Conservation (phyloP, 2,888 invertebrate species). For the Macrosoma leucophasiata region DNA sequence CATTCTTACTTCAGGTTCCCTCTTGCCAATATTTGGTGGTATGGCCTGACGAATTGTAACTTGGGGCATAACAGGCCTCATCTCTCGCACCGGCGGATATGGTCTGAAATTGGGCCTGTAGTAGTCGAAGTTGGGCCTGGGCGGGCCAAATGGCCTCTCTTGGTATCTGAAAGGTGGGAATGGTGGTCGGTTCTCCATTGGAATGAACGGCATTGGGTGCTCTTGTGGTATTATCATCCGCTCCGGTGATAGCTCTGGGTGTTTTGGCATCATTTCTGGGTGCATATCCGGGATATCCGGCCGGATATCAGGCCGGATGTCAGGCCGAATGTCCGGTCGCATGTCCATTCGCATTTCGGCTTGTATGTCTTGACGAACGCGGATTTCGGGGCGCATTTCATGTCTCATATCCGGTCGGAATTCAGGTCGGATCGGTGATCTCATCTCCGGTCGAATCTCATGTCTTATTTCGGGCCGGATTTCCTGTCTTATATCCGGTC, state of each 20-base stretch:
- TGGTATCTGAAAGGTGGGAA: constrained; percentile 35
- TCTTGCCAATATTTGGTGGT: constrained; percentile 27
- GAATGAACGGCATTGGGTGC: constrained; percentile 30
- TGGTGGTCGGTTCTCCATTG: constrained; percentile 29
- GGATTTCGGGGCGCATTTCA: constrained; percentile 9
- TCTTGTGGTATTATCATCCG: no score
- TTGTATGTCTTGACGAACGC: no score
- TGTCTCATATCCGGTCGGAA: constrained; percentile 4
- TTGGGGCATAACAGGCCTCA: constrained; percentile 49
- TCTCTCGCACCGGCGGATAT: constrained; percentile 39
- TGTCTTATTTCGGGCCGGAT: constrained; percentile 13
- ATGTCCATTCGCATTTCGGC: neutral
- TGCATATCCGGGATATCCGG: constrained; percentile 8
- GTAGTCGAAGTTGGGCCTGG: constrained; percentile 40
- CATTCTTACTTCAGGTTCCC: constrained; percentile 61
- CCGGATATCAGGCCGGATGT: constrained; percentile 7
- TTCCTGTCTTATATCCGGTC: constrained; percentile 18
- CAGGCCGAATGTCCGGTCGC: neutral
- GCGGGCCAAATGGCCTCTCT: constrained; percentile 29
- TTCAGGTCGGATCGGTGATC: no score
- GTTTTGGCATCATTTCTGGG: constrained; percentile 20
- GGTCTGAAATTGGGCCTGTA: constrained; percentile 37
- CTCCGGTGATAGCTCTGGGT: constrained; percentile 39
- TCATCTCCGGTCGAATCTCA: constrained; percentile 10
- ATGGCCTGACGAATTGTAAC: constrained; percentile 48